Percentiles rank a stretch among this genome's conserved stretches.
Evolutionary conservation across 2,113 vertebrate genomes (phyloP).

Genomic region (Nothobranchius kuhntae): DNA sequence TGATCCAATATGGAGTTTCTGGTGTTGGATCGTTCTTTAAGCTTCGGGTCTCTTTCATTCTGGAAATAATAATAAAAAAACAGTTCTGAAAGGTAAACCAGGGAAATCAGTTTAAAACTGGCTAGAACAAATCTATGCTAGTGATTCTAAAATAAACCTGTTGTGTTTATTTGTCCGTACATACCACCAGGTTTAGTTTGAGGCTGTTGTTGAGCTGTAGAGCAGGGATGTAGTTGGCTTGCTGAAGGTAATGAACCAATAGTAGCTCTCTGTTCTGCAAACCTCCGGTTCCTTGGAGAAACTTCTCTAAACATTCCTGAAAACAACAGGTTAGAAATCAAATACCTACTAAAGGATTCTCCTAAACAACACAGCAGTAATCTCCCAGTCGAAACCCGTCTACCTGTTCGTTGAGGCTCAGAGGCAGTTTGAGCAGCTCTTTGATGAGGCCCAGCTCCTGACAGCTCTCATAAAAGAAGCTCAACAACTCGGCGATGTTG

Average conservation of each 20-base stretch:
- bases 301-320: constrained; percentile 89
- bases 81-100: neutral
- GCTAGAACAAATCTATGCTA: too few species aligned
- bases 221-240: constrained; percentile 90
- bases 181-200: constrained; percentile 83
- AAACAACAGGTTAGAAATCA: constrained; percentile 15
- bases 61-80: constrained; percentile 51
- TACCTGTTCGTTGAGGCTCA: constrained; percentile 87
- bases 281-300: constrained; percentile 83
- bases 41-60: constrained; percentile 86
- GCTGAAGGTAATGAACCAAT: constrained; percentile 90
- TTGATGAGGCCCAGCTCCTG: constrained; percentile 91
- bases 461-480: constrained; percentile 86
- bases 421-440: constrained; percentile 90
- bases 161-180: constrained; percentile 14
- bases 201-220: constrained; percentile 89
- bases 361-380: neutral
- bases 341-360: neutral
- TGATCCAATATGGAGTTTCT: constrained; percentile 91
- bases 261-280: constrained; percentile 88
- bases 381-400: neutral
- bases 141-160: too few species aligned
- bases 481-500: constrained; percentile 84
- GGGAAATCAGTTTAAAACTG: too few species aligned
- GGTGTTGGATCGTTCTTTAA: constrained; percentile 85